Conservation (phyloP, 2,888 invertebrate species). For the Mimachlamys varia region DNA sequence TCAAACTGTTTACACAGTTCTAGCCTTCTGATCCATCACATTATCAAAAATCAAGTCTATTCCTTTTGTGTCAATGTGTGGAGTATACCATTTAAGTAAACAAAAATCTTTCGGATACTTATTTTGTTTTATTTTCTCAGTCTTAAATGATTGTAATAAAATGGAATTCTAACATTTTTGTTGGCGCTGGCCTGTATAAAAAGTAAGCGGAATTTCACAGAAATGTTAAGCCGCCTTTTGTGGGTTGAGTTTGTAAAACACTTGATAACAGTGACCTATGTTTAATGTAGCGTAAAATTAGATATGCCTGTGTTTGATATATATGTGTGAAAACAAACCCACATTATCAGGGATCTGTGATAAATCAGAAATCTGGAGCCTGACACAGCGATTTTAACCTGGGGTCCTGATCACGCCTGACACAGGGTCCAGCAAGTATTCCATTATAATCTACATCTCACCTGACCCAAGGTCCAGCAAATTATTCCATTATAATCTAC, state of each 20-base stretch:
- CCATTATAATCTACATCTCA: neutral
- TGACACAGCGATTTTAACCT: neutral
- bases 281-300: constrained; percentile 5
- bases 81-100: neutral
- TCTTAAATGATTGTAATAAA: neutral
- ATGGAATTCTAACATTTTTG: neutral
- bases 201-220: neutral
- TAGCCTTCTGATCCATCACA: no score
- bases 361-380: neutral
- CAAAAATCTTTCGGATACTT: neutral
- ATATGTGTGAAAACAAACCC: constrained; percentile 24
- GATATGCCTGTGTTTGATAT: neutral
- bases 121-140: neutral
- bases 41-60: neutral
- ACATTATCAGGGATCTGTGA: constrained; percentile 27
- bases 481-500: neutral
- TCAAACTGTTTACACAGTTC: no score
- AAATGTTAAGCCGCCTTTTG: neutral
- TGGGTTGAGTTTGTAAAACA: neutral
- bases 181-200: neutral
- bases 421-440: neutral
- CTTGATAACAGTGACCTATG: constrained; percentile 12
- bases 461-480: neutral
- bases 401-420: neutral
- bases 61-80: neutral